These are phyloP conservation scores for Lycorma delicatula DNA, from an alignment of 1,140 invertebrate species.

Conservation along the genomic window DNA sequence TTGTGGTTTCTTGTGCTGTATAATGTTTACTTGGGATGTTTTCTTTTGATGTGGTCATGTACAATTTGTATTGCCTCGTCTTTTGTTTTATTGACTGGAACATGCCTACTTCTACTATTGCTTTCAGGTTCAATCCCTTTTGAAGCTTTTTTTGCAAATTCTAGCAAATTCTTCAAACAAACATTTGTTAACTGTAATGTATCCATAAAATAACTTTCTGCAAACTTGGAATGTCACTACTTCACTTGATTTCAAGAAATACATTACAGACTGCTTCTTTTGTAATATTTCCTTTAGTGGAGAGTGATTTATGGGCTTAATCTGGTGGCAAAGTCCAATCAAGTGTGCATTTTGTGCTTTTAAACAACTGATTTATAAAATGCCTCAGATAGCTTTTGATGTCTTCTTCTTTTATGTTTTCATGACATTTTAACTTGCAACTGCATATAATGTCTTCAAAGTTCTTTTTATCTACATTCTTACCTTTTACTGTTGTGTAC, in stretches of 20 bases:
- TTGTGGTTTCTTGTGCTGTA: conserved; percentile 35
- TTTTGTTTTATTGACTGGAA: conserved; percentile 1
- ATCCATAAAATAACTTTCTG: not conserved
- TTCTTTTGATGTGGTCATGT: conserved; percentile 17
- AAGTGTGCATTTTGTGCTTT: not conserved
- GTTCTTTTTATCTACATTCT: not conserved
- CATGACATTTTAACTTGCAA: conserved; percentile 4
- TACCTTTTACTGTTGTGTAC: not conserved
- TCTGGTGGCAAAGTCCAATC: not conserved
- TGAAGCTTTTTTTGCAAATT: not conserved
- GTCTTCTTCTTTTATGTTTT: not conserved
- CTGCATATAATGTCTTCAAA: not conserved
- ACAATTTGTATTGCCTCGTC: conserved; percentile 5
- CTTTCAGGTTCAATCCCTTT: conserved; percentile 2
- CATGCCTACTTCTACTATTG: conserved; percentile 5
- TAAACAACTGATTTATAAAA: not conserved
- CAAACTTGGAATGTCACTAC: not conserved
- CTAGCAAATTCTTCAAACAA: not conserved
- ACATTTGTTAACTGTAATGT: conserved; percentile 3
- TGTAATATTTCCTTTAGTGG: not conserved
- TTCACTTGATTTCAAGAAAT: not conserved
- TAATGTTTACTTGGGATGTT: conserved; percentile 17
- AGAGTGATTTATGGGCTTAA: not conserved
- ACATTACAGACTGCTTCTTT: not conserved
- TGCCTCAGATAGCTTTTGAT: not conserved